A percentile compares a stretch with the other conserved stretches of the same genome.
Conservation (phyloP, 2,888 invertebrate species). For the Lomographa bimaculata region DNA sequence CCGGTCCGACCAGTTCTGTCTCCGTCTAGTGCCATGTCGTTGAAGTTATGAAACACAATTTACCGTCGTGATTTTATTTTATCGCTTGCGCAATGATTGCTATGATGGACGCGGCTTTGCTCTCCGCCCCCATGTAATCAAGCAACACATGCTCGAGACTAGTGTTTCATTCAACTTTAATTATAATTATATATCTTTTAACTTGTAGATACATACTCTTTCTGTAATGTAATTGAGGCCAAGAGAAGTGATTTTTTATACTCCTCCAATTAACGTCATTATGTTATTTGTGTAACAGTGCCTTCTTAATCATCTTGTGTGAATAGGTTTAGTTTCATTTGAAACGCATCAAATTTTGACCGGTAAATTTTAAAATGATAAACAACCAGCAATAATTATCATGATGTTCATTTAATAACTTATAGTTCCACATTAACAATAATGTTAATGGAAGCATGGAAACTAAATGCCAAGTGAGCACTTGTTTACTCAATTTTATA, state of each 20-base stretch:
- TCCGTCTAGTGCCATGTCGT: slow-evolving; percentile 45
- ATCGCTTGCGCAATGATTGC: slow-evolving; percentile 64
- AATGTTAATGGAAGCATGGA: slow-evolving; percentile 4
- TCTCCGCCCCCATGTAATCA: slow-evolving; percentile 33
- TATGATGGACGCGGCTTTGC: slow-evolving; percentile 39
- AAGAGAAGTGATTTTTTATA: not conserved
- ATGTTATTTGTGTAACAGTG: too few relatives aligned
- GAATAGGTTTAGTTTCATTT: too few relatives aligned
- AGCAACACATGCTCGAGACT: slow-evolving; percentile 19
- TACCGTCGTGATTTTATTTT: slow-evolving; percentile 62
- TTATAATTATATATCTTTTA: slow-evolving; percentile 12
- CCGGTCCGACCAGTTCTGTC: slow-evolving; percentile 61
- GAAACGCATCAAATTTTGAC: too few relatives aligned
- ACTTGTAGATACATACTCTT: too few relatives aligned
- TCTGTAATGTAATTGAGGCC: too few relatives aligned
- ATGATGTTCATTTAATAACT: slow-evolving; percentile 1
- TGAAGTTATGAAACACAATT: slow-evolving; percentile 69
- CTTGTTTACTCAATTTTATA: slow-evolving; percentile 31
- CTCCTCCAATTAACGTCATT: not conserved
- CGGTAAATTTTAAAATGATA: too few relatives aligned
- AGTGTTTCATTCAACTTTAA: slow-evolving; percentile 27
- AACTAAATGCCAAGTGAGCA: slow-evolving; percentile 35
- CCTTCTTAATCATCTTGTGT: too few relatives aligned
- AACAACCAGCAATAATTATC: slow-evolving; percentile 7
- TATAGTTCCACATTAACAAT: slow-evolving; percentile 15